These are phyloP conservation scores for Daptonema setosum DNA, from an alignment of 2,888 invertebrate genomes.

Conservation along the genomic window DNA sequence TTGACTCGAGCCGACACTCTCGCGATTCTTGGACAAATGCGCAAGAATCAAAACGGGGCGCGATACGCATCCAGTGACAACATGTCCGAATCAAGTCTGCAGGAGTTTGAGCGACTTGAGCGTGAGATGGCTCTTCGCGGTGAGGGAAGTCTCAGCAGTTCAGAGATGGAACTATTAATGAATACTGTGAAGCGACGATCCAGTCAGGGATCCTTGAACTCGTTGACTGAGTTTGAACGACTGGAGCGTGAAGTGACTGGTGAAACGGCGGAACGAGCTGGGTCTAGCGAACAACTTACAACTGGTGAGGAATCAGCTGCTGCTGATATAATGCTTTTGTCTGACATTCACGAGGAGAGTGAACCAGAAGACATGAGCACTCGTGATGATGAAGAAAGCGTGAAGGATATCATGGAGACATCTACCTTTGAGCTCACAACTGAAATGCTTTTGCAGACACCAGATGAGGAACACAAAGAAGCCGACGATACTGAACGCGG, in stretches of 20 bases:
- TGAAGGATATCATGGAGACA: not conserved
- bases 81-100: conserved; percentile 8
- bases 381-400: conserved; percentile 22
- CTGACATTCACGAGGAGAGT: conserved; percentile 23
- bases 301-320: not conserved
- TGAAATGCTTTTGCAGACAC: not conserved
- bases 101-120: conserved; percentile 24
- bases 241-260: conserved; percentile 19
- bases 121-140: conserved; percentile 14
- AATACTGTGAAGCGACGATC: not conserved
- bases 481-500: too few species aligned
- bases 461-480: not conserved
- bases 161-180: conserved; percentile 17
- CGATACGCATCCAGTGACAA: conserved; percentile 7
- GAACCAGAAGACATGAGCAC: conserved; percentile 26
- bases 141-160: conserved; percentile 16
- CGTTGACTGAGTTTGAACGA: conserved; percentile 22
- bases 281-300: conserved; percentile 7
- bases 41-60: not conserved
- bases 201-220: conserved; percentile 16
- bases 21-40: not conserved
- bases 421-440: not conserved
- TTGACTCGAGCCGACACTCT: not conserved
- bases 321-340: conserved; percentile 23
- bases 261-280: conserved; percentile 6